These are phyloP conservation scores for Propithecus coquereli DNA, from an alignment of 2,113 vertebrate species.

Conservation along the genomic window DNA sequence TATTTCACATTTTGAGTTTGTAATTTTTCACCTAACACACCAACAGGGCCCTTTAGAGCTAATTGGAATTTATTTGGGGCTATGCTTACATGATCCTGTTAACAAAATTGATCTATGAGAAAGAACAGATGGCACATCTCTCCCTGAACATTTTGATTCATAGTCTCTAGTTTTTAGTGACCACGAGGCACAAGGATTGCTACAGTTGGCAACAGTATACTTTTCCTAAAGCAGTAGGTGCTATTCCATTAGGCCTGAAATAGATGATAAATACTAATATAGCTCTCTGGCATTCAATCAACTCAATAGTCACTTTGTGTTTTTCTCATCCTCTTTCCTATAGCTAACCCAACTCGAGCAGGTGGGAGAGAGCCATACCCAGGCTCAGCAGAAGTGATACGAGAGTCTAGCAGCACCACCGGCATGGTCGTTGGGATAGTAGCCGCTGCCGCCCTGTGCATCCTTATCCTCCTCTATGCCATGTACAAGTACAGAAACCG, in stretches of 20 bases:
- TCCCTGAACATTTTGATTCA: neutral
- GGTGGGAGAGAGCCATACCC: constrained; percentile 88
- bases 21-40: neutral
- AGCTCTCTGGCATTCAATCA: neutral
- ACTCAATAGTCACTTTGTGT: constrained; percentile 65
- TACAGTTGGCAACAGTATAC: accelerated
- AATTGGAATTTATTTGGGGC: neutral
- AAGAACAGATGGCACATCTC: neutral
- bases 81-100: neutral
- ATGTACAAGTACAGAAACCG: constrained; percentile 99
- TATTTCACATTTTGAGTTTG: neutral
- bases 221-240: neutral
- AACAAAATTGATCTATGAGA: neutral
- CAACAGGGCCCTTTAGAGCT: neutral
- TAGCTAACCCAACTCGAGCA: constrained; percentile 94
- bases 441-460: constrained; percentile 95
- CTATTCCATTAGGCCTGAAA: neutral
- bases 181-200: accelerated
- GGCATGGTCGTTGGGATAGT: constrained; percentile 99
- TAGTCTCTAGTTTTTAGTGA: neutral
- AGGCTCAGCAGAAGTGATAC: constrained; percentile 91
- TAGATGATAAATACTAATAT: neutral
- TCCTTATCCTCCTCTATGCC: constrained; percentile 98
- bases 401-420: constrained; percentile 97
- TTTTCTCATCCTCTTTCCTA: constrained; percentile 70